Percentiles rank a stretch among this genome's conserved stretches.
Evolutionary conservation across 2,113 vertebrate genomes (phyloP).

Genomic region (Butastur rufipennis): DNA sequence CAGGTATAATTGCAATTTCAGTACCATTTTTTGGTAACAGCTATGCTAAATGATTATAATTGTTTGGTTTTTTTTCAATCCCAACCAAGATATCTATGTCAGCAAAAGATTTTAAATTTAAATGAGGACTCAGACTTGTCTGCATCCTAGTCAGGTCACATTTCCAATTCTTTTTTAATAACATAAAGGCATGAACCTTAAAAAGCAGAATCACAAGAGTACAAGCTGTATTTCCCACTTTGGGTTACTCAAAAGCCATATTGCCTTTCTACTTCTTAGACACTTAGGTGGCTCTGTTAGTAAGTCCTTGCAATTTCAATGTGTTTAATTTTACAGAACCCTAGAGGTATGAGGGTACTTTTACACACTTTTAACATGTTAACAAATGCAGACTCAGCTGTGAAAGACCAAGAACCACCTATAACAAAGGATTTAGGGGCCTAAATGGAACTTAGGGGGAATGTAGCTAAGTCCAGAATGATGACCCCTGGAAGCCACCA

Average conservation of each 20-base stretch:
- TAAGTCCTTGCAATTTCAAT: background rate
- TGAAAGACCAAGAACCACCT: background rate
- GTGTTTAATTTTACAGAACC: background rate
- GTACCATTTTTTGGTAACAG: background rate
- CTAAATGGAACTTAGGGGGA: background rate
- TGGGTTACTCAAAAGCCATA: background rate
- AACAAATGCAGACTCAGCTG: background rate
- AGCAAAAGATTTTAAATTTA: background rate
- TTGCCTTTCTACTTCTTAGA: background rate
- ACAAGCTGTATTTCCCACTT: background rate
- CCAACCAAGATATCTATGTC: background rate
- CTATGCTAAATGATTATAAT: background rate
- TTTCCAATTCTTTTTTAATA: background rate
- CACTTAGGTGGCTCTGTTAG: background rate
- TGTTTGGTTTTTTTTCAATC: background rate
- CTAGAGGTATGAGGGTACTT: background rate
- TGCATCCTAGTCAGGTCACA: background rate
- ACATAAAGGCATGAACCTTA: background rate
- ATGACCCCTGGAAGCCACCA: background rate
- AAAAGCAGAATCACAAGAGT: background rate
- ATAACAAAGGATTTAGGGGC: background rate
- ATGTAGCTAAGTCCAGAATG: background rate
- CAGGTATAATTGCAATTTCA: background rate
- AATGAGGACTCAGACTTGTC: background rate
- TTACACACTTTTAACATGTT: background rate